Evolutionary conservation across 1,140 invertebrate genomes (phyloP), one percentile per base, ranked within the genome.

Genomic region (Sweltsa coloradensis): DNA sequence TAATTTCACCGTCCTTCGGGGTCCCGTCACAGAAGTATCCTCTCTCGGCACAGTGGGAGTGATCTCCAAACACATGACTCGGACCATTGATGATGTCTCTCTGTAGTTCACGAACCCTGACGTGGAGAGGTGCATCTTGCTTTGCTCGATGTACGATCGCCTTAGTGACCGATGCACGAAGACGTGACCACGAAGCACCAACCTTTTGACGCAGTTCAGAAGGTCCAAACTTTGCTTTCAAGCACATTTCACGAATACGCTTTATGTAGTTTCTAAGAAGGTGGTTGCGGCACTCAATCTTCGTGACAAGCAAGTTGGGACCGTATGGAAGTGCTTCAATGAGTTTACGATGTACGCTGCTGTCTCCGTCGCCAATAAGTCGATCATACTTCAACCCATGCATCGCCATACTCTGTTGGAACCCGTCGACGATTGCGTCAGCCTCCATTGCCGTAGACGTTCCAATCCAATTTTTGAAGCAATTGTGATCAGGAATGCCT

Each of bases 21-120:
- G n/a, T n/a, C 24, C 36, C 46, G 34, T 42, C 45, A 47, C 57
- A 61, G 43, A 53, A 57, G 29, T 57, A 57, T 18, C 46, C 43
- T 41, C 48, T 34, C n/a, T n/a, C n/a, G n/a, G n/a, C n/a, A 39
- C 57, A 63, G 21, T 47, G 43, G 34, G 26, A 53, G 37, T 67
- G 59, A 11, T 66, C 55, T 13, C 60, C 65, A 57, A 66, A 66
- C 13, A 61, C 52, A 39, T 66, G 62, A 22, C 19, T 49, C 2
- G 55, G 50, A 21, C 56, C 44, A 51, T 64, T 62, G 25, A 55
- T 5, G 2, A 64, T 57, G 23, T 58, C 59, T 36, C 41, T 37
- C 29, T 55, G 44, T 16, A 63, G 48, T 13, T 36, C 29, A n/a
- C n/a, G n/a, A n/a, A n/a, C n/a, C n/a, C n/a, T n/a, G n/a, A n/a